Evolutionary conservation across 2,797 vertebrate genomes (phyloP).

Genomic region (Lateolabrax maculatus): DNA sequence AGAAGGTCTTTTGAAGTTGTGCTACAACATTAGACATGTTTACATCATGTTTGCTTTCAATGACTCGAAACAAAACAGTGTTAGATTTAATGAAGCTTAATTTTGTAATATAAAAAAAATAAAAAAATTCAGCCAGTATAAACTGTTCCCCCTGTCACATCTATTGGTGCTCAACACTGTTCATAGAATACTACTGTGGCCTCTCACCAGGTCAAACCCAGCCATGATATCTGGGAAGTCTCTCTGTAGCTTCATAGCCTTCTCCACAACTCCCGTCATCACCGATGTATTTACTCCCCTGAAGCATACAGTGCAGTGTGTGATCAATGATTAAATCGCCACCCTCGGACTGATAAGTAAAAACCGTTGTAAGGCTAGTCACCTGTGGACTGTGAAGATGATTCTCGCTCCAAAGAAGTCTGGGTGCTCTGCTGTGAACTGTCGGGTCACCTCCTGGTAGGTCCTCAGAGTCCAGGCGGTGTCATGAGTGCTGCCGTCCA

Average conservation of each 20-base stretch:
- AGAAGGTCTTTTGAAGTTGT: neutral
- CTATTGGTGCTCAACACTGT: neutral
- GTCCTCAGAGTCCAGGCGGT: constrained; percentile 85
- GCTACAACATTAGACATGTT: neutral
- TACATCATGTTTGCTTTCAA: neutral
- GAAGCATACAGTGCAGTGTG: constrained; percentile 29
- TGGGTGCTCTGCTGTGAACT: constrained; percentile 86
- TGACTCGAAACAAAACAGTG: neutral
- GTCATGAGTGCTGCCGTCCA: constrained; percentile 87
- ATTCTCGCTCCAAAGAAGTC: constrained; percentile 90
- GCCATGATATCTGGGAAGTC: constrained; percentile 89
- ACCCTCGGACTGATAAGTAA: accelerated
- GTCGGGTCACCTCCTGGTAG: constrained; percentile 83
- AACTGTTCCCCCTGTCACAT: neutral
- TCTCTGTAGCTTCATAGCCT: constrained; percentile 85
- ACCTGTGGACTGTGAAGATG: constrained; percentile 89
- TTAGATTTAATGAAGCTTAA: no score
- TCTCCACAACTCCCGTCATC: constrained; percentile 78
- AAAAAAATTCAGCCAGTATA: neutral
- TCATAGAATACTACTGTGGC: neutral
- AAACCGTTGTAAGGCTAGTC: neutral
- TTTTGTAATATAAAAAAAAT: no score
- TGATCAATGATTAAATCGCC: neutral
- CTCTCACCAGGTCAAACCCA: constrained; percentile 93
- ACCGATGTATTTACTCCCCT: constrained; percentile 82